Percentiles rank a stretch among this genome's conserved stretches.
phyloP scores from a whole-genome alignment of 2,797 vertebrate species.

The Cynodonichthys magdalenae region DNA sequence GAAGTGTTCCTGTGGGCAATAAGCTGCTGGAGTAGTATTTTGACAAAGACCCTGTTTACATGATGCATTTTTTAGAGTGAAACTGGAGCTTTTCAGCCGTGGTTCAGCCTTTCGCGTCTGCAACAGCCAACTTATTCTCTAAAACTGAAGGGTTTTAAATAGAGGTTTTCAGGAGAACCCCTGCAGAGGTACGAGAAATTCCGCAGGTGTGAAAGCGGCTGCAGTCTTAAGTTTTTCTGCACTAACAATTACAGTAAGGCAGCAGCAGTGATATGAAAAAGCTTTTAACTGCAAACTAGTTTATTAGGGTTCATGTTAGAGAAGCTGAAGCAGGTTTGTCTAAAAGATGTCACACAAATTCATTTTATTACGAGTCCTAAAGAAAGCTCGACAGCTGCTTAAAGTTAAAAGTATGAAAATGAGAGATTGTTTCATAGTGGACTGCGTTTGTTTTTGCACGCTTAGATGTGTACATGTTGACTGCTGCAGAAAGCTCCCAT shows the following conservation, averaged over 20 bases:
- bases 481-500: no score
- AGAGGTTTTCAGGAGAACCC: no score
- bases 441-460: background rate
- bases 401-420: constrained; percentile 26
- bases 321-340: constrained; percentile 29
- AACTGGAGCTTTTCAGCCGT: no score
- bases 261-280: constrained; percentile 47
- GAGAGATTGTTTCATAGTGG: background rate
- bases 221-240: no score
- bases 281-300: constrained; percentile 45
- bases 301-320: constrained; percentile 33
- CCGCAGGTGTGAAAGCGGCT: no score
- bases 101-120: no score
- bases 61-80: no score
- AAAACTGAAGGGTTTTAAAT: no score
- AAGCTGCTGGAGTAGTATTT: constrained; percentile 64
- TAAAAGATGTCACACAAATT: constrained; percentile 31
- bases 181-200: no score
- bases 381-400: constrained; percentile 33
- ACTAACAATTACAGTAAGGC: constrained; percentile 7
- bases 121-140: no score
- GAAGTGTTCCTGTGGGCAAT: constrained; percentile 47
- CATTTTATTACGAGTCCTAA: constrained; percentile 22
- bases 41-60: constrained; percentile 3
- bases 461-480: no score